These are phyloP conservation scores for Lepus timidus DNA, from an alignment of 2,113 vertebrate species.

Conservation along the genomic window DNA sequence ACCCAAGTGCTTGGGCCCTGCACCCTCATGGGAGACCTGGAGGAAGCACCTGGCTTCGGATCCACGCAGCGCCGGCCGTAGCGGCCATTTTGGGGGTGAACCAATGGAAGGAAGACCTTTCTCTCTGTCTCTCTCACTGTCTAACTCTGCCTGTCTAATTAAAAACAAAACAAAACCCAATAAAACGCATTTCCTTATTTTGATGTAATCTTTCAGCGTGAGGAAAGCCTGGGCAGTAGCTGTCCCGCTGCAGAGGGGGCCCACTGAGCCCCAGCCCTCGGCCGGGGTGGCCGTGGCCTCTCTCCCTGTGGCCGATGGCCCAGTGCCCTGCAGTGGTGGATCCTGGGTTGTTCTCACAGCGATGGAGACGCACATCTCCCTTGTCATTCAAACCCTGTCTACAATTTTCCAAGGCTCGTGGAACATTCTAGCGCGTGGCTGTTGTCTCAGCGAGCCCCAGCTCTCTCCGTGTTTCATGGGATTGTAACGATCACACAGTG, in stretches of 20 bases:
- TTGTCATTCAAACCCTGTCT: not conserved
- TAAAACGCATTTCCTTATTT: not conserved
- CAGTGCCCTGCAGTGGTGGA: not conserved
- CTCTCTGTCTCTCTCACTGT: too few species aligned
- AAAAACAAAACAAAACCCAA: too few species aligned
- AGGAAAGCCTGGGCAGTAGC: not conserved
- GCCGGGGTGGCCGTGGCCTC: rapidly evolving
- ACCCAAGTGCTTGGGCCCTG: too few species aligned
- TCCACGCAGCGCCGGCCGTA: too few species aligned
- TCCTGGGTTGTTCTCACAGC: not conserved
- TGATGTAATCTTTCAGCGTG: not conserved
- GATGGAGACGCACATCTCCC: not conserved
- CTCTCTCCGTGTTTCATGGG: not conserved
- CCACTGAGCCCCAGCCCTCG: rapidly evolving
- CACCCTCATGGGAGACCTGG: too few species aligned
- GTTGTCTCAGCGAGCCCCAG: rapidly evolving
- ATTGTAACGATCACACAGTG: not conserved
- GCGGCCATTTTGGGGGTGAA: too few species aligned
- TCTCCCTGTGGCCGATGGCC: not conserved
- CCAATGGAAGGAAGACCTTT: too few species aligned
- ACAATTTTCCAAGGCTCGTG: not conserved
- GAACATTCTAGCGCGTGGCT: not conserved
- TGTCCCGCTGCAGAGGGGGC: rapidly evolving
- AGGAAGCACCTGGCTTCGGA: too few species aligned
- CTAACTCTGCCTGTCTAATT: too few species aligned